These are phyloP conservation scores for cat (Felis catus) DNA, from an alignment of 2,113 vertebrate genomes.

Conservation along the genomic window F.catus_Fca126_mat1.0 CM031412.1:76653501-76654000, in stretches of 20 bases:
- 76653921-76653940: neutral
- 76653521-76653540: neutral
- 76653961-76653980: neutral
- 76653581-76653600: neutral
- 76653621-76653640: neutral
- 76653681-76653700: neutral
- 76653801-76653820: conserved; percentile 79
- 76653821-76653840: conserved; percentile 65
- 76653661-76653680: neutral
- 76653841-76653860: conserved; percentile 65
- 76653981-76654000: conserved; percentile 42
- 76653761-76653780: conserved; percentile 77
- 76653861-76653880: conserved; percentile 34
- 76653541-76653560: neutral
- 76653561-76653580: neutral
- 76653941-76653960: conserved; percentile 13
- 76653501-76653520: neutral
- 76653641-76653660: neutral
- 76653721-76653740: conserved; percentile 66
- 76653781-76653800: conserved; percentile 71
- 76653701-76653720: conserved; percentile 53
- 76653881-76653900: neutral
- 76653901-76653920: neutral
- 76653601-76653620: conserved; percentile 5
- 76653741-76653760: conserved; percentile 73